Evolutionary conservation across 2,797 vertebrate species (phyloP).

Genomic region (Alectoris magna): DNA sequence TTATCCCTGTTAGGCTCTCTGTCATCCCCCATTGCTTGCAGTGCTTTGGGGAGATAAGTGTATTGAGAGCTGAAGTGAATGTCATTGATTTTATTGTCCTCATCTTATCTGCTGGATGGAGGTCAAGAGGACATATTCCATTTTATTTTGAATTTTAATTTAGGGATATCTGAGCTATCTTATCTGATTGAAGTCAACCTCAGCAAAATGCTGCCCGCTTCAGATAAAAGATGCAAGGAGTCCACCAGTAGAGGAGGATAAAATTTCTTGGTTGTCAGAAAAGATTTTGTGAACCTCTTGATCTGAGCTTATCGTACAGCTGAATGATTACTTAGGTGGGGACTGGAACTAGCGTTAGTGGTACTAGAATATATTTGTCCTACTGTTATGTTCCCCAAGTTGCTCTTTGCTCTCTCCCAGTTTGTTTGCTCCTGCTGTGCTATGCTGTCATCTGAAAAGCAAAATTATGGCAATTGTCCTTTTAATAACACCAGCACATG

Average conservation of each 20-base stretch:
- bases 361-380: neutral
- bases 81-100: neutral
- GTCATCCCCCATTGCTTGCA: neutral
- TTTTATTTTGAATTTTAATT: conserved; percentile 29
- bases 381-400: neutral
- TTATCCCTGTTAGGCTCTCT: neutral
- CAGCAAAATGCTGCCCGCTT: neutral
- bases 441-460: neutral
- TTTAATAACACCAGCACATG: conserved; percentile 8
- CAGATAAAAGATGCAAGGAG: neutral
- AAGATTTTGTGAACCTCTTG: neutral
- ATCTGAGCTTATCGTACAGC: neutral
- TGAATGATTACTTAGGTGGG: neutral
- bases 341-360: neutral
- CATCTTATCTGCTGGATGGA: neutral
- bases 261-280: neutral
- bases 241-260: neutral
- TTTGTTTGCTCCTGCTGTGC: neutral
- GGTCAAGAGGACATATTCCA: neutral
- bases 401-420: neutral
- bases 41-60: neutral
- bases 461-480: neutral
- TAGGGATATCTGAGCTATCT: neutral
- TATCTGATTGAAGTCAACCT: neutral
- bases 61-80: neutral